phyloP scores from a whole-genome alignment of 2,113 vertebrate species.

The Sakesphorus luctuosus region DNA sequence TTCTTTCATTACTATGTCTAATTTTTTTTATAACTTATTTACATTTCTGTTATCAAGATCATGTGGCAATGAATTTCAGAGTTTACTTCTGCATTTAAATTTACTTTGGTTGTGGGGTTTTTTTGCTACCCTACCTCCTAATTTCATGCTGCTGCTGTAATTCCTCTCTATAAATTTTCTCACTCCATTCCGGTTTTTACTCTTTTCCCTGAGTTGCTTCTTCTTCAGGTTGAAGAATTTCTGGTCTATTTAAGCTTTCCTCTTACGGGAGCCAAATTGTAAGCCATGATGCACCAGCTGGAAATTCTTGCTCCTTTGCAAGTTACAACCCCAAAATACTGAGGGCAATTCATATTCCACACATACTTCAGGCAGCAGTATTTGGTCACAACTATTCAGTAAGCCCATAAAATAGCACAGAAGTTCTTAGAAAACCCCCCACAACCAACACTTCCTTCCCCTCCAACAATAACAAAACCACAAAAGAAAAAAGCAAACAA shows the following conservation, averaged over 20 bases:
- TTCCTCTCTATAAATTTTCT: neutral
- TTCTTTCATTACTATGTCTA: neutral
- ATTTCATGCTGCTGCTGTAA: neutral
- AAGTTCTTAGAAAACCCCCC: neutral
- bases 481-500: neutral
- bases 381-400: neutral
- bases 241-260: neutral
- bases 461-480: neutral
- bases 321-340: neutral
- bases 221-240: neutral
- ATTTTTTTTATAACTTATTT: neutral
- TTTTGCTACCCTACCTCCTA: neutral
- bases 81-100: neutral
- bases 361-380: neutral
- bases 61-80: neutral
- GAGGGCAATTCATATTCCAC: neutral
- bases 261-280: neutral
- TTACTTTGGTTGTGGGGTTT: neutral
- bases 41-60: neutral
- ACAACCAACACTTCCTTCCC: accelerated
- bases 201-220: neutral
- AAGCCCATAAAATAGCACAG: neutral
- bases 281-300: neutral
- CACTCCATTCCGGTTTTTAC: neutral
- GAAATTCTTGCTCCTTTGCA: neutral